Conservation (phyloP, 2,888 invertebrate species). For the Germaria angustata region DNA sequence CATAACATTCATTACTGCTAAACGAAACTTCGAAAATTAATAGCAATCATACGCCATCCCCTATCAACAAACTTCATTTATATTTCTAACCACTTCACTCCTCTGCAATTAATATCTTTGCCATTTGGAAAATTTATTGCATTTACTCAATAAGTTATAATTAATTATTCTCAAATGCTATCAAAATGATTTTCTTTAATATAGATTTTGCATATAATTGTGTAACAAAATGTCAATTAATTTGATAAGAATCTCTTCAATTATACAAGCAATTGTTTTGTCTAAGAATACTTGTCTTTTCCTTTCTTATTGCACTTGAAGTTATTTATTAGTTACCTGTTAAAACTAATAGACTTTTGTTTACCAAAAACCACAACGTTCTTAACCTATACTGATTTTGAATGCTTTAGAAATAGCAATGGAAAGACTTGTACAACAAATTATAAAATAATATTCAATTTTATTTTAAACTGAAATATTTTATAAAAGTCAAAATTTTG, state of each 20-base stretch:
- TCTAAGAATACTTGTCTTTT: background rate
- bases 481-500: too few species aligned
- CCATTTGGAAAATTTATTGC: background rate
- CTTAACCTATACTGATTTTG: background rate
- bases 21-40: background rate
- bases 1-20: too few species aligned
- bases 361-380: background rate
- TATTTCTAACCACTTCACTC: background rate
- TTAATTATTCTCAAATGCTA: constrained; percentile 15
- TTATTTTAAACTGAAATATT: too few species aligned
- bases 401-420: background rate
- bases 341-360: constrained; percentile 31
- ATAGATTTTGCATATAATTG: background rate
- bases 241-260: constrained; percentile 47
- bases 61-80: background rate
- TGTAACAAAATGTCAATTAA: constrained; percentile 47
- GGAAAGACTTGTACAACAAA: background rate
- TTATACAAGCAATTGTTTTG: background rate
- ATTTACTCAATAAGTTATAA: background rate
- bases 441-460: too few species aligned
- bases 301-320: background rate
- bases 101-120: background rate
- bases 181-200: background rate
- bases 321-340: background rate
- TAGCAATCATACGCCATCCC: constrained; percentile 2